Evolutionary conservation across 2,888 invertebrate species (phyloP), one percentile per base, ranked within the genome.

Genomic region (Ferdinandea cuprea): DNA sequence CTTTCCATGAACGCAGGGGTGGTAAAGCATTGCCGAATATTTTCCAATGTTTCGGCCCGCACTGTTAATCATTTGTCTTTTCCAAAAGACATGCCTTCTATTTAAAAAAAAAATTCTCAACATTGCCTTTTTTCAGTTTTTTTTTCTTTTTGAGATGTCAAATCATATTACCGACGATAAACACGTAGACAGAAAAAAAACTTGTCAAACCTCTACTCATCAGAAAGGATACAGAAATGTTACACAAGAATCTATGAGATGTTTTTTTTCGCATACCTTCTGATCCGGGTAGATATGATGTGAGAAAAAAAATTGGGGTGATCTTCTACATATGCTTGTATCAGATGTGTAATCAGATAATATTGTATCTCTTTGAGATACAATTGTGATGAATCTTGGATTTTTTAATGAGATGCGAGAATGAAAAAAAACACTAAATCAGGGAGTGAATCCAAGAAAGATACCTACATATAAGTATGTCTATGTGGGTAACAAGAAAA

Each of bases 301-400:
- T 61, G 71, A n/a, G n/a, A 59, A 58, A 69, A 69, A 58, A 48
- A 58, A 69, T 40, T 9, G 17, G 50, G 19, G 19, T 19, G 48
- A 50, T 59, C 48, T 35, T 32, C 19, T 40, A 30, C 71, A 52
- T 71, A 61, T 37, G 11, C 30, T 17, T 21, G 40, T 73, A 73
- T 73, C 73, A 56, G 65, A 65, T 65, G 54, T 63, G 73, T 65
- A 73, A 73, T 73, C 63, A 73, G 73, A 73, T 73, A 72, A 72
- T 52, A 61, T 72, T 46, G 52, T 72, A 54, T 63, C 63, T 35
- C 40, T 25, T 42, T 71, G 61, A 32, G 59, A 50, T 37, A 44
- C 42, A 21, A 7, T 9, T n/a, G 5, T 7, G 19, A 44, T 25
- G 25, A 54, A 32, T 54, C 13, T 72, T 11, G 19, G 15, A 44